Evolutionary conservation across 2,113 vertebrate species (phyloP).

Genomic region (Leptobrachium ailaonicum): DNA sequence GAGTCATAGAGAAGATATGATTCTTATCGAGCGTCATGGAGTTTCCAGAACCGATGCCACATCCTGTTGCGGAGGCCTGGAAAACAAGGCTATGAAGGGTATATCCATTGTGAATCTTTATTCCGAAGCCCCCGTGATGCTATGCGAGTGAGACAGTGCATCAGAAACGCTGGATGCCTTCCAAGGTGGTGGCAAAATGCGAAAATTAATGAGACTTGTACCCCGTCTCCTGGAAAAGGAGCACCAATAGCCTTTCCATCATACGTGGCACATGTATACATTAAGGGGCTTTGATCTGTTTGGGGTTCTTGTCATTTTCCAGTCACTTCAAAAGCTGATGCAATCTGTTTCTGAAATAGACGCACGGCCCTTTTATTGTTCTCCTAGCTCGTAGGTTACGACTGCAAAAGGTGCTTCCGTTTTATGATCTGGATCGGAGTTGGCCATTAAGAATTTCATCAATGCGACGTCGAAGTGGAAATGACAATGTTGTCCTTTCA

Average conservation of each 20-base stretch:
- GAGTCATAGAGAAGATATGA: slow-evolving; percentile 64
- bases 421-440: neutral
- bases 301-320: slow-evolving; percentile 50
- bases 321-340: slow-evolving; percentile 54
- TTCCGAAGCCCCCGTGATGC: slow-evolving; percentile 64
- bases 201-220: slow-evolving; percentile 69
- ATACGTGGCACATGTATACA: slow-evolving; percentile 76
- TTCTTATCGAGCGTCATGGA: slow-evolving; percentile 67
- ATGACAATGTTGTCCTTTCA: slow-evolving; percentile 7
- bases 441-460: neutral
- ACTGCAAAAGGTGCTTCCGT: slow-evolving; percentile 63
- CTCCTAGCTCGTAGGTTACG: slow-evolving; percentile 68
- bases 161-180: slow-evolving; percentile 62
- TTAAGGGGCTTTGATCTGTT: slow-evolving; percentile 72
- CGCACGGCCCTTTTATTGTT: slow-evolving; percentile 71
- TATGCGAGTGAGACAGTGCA: slow-evolving; percentile 67
- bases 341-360: slow-evolving; percentile 71
- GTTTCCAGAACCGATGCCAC: slow-evolving; percentile 72
- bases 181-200: slow-evolving; percentile 57
- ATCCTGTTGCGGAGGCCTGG: slow-evolving; percentile 69
- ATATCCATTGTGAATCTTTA: slow-evolving; percentile 70
- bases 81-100: slow-evolving; percentile 66
- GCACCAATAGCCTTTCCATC: slow-evolving; percentile 73
- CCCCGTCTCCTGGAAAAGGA: slow-evolving; percentile 64
- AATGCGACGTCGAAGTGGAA: neutral